phyloP scores from a whole-genome alignment of 2,888 invertebrate genomes.

The Synergus umbraculus region DNA sequence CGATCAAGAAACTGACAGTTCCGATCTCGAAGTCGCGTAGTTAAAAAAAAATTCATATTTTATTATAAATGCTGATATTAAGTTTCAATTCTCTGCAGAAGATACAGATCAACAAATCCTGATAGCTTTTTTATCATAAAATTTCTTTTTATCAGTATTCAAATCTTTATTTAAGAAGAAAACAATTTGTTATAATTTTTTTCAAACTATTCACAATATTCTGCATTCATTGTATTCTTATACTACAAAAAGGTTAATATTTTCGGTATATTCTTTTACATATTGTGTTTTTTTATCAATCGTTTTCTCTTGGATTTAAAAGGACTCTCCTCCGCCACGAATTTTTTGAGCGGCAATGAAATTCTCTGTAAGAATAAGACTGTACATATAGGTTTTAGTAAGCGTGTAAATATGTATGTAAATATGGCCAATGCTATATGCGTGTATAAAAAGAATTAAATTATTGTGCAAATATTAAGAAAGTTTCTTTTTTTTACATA shows the following conservation, averaged over 20 bases:
- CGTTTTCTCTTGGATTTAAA: neutral
- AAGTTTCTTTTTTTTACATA: neutral
- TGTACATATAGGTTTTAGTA: constrained; percentile 55
- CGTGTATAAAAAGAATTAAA: constrained; percentile 72
- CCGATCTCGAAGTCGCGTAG: constrained; percentile 90
- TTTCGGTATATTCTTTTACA: neutral
- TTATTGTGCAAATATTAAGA: constrained; percentile 64
- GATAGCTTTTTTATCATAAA: neutral
- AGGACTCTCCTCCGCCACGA: neutral
- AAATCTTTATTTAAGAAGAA: neutral
- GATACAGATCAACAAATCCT: neutral
- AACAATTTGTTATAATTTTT: neutral
- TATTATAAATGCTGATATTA: constrained; percentile 8
- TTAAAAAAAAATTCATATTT: constrained; percentile 46
- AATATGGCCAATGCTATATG: constrained; percentile 71
- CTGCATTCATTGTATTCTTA: neutral
- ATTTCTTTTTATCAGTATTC: neutral
- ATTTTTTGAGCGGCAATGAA: constrained; percentile 27
- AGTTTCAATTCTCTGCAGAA: neutral
- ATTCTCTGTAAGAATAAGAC: constrained; percentile 24
- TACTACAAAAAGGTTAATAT: neutral
- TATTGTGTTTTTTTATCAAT: neutral
- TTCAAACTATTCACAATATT: neutral
- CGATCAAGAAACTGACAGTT: constrained; percentile 81
- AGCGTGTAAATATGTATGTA: constrained; percentile 71